Evolutionary conservation across 2,797 vertebrate genomes (phyloP).

Genomic region (Malacoctenus gilli): DNA sequence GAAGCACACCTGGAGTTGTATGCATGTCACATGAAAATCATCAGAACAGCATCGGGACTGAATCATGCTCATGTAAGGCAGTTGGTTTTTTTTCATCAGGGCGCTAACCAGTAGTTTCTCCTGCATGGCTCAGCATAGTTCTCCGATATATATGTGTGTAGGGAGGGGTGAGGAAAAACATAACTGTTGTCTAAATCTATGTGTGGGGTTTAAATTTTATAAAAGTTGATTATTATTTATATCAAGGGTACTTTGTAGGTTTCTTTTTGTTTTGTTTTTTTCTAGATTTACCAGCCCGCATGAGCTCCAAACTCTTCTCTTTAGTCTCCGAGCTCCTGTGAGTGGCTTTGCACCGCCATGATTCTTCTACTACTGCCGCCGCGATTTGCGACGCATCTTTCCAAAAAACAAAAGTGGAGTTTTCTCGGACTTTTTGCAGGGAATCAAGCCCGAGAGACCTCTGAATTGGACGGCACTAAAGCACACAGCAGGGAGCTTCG

Average conservation of each 20-base stretch:
- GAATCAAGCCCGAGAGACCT: constrained; percentile 53
- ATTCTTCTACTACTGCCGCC: constrained; percentile 39
- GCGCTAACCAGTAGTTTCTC: constrained; percentile 49
- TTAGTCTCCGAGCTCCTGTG: constrained; percentile 46
- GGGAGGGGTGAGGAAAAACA: constrained; percentile 34
- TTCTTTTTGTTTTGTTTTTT: constrained; percentile 34
- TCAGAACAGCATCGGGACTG: constrained; percentile 31
- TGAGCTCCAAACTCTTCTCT: constrained; percentile 55
- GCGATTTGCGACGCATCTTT: constrained; percentile 23
- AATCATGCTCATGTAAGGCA: constrained; percentile 43
- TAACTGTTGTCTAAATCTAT: constrained; percentile 54
- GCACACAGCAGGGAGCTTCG: constrained; percentile 70
- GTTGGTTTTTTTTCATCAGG: constrained; percentile 48
- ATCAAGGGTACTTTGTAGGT: constrained; percentile 60
- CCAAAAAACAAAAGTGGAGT: constrained; percentile 8
- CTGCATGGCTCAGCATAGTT: constrained; percentile 70
- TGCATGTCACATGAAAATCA: constrained; percentile 62
- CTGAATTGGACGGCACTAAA: constrained; percentile 61
- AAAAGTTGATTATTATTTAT: constrained; percentile 72
- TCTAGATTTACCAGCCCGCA: constrained; percentile 41
- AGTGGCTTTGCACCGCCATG: constrained; percentile 49
- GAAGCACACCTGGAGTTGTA: constrained; percentile 52
- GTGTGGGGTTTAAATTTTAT: constrained; percentile 63
- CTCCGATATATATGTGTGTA: constrained; percentile 17
- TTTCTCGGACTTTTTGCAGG: constrained; percentile 58